Base-by-base conservation (phyloP, 1,140 invertebrate genomes). In the Sipha flava region DNA sequence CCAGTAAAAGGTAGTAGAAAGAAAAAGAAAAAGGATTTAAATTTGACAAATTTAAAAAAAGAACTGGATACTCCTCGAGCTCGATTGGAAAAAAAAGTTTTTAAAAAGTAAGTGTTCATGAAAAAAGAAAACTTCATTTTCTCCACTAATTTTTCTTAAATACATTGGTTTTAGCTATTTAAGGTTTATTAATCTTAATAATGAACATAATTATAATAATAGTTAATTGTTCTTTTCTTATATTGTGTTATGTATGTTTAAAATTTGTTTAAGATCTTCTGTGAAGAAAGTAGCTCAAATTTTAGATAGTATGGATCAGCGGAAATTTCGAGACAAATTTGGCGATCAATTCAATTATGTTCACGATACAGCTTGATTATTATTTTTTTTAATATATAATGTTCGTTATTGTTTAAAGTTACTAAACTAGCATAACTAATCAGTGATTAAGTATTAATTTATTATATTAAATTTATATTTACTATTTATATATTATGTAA, bases 301-400 rank as follows among this genome's bases (percentile, higher is more conserved):
- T 12, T 47, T 89, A 77, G 86, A 89, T 83, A 81, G 82, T 29
- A 54, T 86, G 5, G 87, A 88, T 81, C 83, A 85, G 47, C 87
- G 87, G 79, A 85, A 84, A 82, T 84, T 85, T 52, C 82, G 85
- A 79, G 88, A 89, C 80, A 89, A 89, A 83, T 89, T 87, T 85
- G 87, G 86, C 9, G 87, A 89, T 82, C 87, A 89, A 82, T 89
- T 87, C 82, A 87, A 88, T 83, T 89, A 89, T 68, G 77, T 83
- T 0, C 77, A 81, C 7, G 81, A 73, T 37, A 81, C 75, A 23
- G 59, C 80, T 7, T 80, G n/a, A 10, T 26, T 70, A 18, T 47
- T 47, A n/a, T 49, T 70, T 10, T 31, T 26, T 18, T 49, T 14
- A 7, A 2, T 10, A 34, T 47, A 12, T 10, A 49, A 3, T 72